A percentile compares a stretch with the other conserved stretches of the same genome.
Conservation (phyloP, 2,888 invertebrate species). For the Candidula unifasciata region DNA sequence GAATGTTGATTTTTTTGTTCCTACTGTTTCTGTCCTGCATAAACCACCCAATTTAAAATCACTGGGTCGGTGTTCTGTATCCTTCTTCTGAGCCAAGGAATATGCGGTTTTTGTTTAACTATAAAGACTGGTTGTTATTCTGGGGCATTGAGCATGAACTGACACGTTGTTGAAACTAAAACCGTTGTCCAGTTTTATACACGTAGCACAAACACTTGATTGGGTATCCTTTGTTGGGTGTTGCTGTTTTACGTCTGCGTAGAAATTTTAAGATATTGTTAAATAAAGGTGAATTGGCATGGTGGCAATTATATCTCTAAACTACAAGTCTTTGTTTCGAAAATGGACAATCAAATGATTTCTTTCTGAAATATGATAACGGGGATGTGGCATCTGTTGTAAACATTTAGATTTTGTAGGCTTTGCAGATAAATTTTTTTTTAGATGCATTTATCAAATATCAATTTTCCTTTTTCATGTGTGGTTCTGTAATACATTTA, state of each 20-base stretch:
- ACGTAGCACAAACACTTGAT: constrained; percentile 4
- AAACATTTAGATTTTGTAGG: neutral
- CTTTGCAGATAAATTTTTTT: too few species aligned
- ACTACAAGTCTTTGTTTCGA: neutral
- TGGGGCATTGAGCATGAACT: neutral
- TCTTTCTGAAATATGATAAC: neutral
- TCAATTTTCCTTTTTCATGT: too few species aligned
- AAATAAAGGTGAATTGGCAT: neutral
- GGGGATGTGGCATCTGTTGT: neutral
- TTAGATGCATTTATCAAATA: too few species aligned
- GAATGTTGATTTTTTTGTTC: constrained; percentile 17
- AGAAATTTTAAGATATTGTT: neutral
- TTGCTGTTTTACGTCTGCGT: neutral
- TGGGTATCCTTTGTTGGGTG: constrained; percentile 2
- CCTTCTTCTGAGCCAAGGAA: neutral
- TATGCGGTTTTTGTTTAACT: constrained; percentile 4
- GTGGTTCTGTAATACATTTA: too few species aligned
- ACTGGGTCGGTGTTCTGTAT: neutral
- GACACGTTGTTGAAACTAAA: constrained; percentile 20
- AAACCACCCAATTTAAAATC: constrained; percentile 41
- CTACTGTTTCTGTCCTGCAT: neutral
- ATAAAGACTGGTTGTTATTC: constrained; percentile 2
- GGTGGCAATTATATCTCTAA: constrained; percentile 8
- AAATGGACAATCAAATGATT: too few species aligned
- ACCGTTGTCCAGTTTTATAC: constrained; percentile 14